Evolutionary conservation across 1,140 invertebrate species (phyloP).

Genomic region (Nasonia longicornis): DNA sequence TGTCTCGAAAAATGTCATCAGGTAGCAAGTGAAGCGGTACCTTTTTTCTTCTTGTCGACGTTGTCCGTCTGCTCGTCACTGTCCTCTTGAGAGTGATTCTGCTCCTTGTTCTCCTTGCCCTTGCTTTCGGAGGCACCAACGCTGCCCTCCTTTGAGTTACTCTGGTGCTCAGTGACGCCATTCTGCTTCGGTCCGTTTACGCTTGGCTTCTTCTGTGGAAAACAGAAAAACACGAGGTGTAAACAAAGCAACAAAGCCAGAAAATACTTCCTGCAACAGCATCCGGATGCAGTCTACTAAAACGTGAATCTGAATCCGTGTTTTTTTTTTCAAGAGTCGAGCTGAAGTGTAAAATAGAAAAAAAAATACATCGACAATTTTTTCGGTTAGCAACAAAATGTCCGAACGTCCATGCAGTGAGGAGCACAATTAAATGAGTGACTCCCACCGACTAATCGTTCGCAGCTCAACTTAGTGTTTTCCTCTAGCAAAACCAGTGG

Average conservation of each 20-base stretch:
- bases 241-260: neutral
- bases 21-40: slow-evolving; percentile 55
- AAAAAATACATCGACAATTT: neutral
- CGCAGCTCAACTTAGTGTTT: neutral
- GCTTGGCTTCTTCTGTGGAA: slow-evolving; percentile 58
- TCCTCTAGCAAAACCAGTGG: neutral
- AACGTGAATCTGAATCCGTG: neutral
- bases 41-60: slow-evolving; percentile 69
- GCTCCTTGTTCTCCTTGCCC: slow-evolving; percentile 65
- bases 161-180: slow-evolving; percentile 58
- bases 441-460: neutral
- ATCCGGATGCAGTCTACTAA: neutral
- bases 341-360: neutral
- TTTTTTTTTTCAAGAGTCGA: neutral
- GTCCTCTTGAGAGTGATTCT: slow-evolving; percentile 63
- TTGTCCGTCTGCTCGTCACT: slow-evolving; percentile 63
- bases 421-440: neutral
- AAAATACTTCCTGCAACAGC: neutral
- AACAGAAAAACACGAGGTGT: slow-evolving; percentile 20
- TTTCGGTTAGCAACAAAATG: neutral
- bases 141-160: slow-evolving; percentile 56
- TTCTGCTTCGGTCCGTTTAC: slow-evolving; percentile 61
- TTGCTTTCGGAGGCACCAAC: slow-evolving; percentile 57
- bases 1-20: neutral
- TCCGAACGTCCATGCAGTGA: neutral